Evolutionary conservation across 2,113 vertebrate genomes (phyloP).

Genomic region (Coracopsis vasa): DNA sequence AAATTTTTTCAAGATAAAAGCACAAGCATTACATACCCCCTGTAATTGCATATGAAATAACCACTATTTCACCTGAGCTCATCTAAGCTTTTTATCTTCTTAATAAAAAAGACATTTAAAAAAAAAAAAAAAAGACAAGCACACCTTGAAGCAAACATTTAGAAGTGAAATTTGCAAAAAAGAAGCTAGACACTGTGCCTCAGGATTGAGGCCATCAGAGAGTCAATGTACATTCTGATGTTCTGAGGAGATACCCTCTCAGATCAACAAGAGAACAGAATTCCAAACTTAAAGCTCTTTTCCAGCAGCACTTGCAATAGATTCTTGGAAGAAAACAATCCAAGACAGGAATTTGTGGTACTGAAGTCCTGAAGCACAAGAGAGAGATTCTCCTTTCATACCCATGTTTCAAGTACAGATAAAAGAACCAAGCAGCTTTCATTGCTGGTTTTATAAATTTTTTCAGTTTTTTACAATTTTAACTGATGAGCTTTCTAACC

Average conservation of each 20-base stretch:
- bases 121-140: background rate
- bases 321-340: background rate
- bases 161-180: background rate
- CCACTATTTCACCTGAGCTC: background rate
- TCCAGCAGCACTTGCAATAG: background rate
- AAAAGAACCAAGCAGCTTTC: background rate
- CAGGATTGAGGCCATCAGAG: background rate
- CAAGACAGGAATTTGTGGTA: background rate
- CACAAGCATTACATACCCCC: background rate
- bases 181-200: accelerated
- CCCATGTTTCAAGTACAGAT: background rate
- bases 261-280: background rate
- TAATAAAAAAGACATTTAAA: constrained; percentile 12
- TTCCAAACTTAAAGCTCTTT: background rate
- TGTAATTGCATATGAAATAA: constrained; percentile 27
- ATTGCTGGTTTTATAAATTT: background rate
- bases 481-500: background rate
- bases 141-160: background rate
- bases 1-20: constrained; percentile 29
- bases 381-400: background rate
- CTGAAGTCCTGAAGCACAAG: background rate
- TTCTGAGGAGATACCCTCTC: background rate
- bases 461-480: background rate
- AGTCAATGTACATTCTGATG: background rate
- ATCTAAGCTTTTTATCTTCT: constrained; percentile 22